Evolutionary conservation across 2,797 vertebrate genomes (phyloP).

Genomic region (Apodemus agrarius): DNA sequence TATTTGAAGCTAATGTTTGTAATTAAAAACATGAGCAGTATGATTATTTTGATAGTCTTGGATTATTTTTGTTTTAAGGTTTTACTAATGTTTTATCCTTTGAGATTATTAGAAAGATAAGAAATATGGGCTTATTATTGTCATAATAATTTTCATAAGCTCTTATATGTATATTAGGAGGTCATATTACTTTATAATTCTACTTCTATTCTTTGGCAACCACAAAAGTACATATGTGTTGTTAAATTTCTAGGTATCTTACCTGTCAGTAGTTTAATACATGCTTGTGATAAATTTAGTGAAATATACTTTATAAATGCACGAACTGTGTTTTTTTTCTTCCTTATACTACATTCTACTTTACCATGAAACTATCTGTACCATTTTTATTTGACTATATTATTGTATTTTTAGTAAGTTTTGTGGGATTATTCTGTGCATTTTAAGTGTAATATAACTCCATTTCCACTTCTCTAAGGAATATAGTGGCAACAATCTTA

Average conservation of each 20-base stretch:
- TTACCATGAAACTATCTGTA: background rate
- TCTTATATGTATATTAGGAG: background rate
- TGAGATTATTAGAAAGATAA: background rate
- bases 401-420: conserved; percentile 62
- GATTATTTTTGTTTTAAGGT: background rate
- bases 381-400: background rate
- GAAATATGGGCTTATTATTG: conserved; percentile 35
- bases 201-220: conserved; percentile 47
- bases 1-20: conserved; percentile 17
- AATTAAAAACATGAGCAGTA: conserved; percentile 35
- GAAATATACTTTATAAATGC: conserved; percentile 47
- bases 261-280: conserved; percentile 28
- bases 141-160: conserved; percentile 4
- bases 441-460: background rate
- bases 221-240: background rate
- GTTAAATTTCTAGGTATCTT: conserved; percentile 38
- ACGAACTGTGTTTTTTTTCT: conserved; percentile 47
- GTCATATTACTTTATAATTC: conserved; percentile 41
- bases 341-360: background rate
- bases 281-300: conserved; percentile 56
- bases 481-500: background rate
- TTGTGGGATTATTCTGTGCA: conserved; percentile 32
- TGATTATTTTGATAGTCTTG: conserved; percentile 41
- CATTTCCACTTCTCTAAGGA: background rate
- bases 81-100: background rate